A percentile compares a stretch with the other conserved stretches of the same genome.
Evolutionary conservation across 2,113 vertebrate genomes (phyloP).

Genomic region (Hippocampus abdominalis): DNA sequence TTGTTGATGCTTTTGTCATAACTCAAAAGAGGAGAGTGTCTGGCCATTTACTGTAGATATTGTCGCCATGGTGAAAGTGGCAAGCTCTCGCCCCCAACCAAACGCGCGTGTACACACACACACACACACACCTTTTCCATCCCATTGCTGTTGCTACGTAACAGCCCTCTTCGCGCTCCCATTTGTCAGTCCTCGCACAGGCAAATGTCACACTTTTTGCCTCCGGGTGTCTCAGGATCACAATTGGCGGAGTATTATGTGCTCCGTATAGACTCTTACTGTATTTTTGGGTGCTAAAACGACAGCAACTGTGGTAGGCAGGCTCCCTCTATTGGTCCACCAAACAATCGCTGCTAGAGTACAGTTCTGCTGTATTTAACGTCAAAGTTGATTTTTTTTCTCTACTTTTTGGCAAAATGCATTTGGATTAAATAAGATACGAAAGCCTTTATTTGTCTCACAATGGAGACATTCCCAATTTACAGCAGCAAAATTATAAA

Average conservation of each 20-base stretch:
- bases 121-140: constrained; percentile 3
- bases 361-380: too few relatives aligned
- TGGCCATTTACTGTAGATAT: constrained; percentile 40
- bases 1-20: background rate
- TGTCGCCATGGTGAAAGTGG: constrained; percentile 57
- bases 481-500: too few relatives aligned
- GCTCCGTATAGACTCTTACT: background rate
- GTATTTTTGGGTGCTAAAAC: constrained; percentile 6
- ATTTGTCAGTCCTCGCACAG: constrained; percentile 34
- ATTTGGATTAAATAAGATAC: too few relatives aligned
- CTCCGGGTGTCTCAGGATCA: background rate
- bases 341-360: too few relatives aligned
- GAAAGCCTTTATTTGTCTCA: too few relatives aligned
- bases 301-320: too few relatives aligned
- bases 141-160: constrained; percentile 43
- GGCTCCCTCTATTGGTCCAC: too few relatives aligned
- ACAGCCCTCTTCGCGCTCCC: constrained; percentile 15
- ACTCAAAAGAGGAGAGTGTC: background rate
- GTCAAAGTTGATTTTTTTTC: too few relatives aligned
- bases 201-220: constrained; percentile 20
- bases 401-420: too few relatives aligned
- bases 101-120: too few relatives aligned
- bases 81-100: constrained; percentile 3
- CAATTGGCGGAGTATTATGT: background rate
- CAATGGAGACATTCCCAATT: too few relatives aligned